These are phyloP conservation scores for Brachyopa scutellaris DNA, from an alignment of 2,888 invertebrate genomes.

Conservation along the genomic window DNA sequence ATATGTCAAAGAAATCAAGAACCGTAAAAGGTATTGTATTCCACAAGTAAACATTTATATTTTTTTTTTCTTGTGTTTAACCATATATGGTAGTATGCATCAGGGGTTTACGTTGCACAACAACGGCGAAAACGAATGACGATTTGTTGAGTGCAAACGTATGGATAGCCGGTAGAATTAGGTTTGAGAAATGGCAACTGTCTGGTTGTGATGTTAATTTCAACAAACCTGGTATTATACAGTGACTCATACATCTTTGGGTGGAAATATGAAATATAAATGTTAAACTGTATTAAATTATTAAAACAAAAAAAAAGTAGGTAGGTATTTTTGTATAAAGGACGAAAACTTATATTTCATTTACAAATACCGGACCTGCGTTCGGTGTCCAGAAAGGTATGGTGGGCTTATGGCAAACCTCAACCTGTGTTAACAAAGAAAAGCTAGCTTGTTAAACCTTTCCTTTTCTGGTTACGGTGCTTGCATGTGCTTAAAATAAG, in stretches of 20 bases:
- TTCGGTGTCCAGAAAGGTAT: too few species aligned
- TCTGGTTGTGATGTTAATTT: not conserved
- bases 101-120: constrained; percentile 55
- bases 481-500: too few species aligned
- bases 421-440: too few species aligned
- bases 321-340: too few species aligned
- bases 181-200: constrained; percentile 2
- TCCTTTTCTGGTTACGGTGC: too few species aligned
- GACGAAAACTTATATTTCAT: too few species aligned
- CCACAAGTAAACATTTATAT: constrained; percentile 7
- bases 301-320: too few species aligned
- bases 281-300: too few species aligned
- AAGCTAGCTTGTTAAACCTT: too few species aligned
- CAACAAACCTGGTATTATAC: not conserved
- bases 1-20: constrained; percentile 50
- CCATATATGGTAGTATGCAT: constrained; percentile 57
- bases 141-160: not conserved
- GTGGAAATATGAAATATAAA: too few species aligned
- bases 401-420: too few species aligned
- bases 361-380: too few species aligned
- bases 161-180: constrained; percentile 20
- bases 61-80: constrained; percentile 11
- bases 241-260: not conserved
- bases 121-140: not conserved
- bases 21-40: constrained; percentile 63